Evolutionary conservation across 2,888 invertebrate species (phyloP).

Genomic region (Theretra japonica): DNA sequence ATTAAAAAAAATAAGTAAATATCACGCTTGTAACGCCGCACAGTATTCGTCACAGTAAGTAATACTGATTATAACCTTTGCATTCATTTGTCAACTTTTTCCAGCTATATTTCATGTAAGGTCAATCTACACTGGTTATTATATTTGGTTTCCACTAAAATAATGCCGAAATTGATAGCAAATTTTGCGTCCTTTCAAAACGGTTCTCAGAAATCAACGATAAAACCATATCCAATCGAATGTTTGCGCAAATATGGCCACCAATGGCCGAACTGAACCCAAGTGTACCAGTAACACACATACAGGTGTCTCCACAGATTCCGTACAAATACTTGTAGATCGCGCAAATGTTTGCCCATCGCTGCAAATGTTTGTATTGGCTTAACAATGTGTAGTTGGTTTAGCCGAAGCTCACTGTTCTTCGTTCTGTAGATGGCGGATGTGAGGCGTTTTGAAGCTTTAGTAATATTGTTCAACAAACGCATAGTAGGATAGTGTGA

Average conservation of each 20-base stretch:
- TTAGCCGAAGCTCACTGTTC: background rate
- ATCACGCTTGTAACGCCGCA: too few relatives aligned
- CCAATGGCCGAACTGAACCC: background rate
- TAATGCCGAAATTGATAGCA: background rate
- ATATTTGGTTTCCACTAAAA: too few relatives aligned
- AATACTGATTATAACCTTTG: too few relatives aligned
- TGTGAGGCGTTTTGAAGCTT: background rate
- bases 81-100: too few relatives aligned
- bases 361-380: conserved; percentile 1
- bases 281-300: conserved; percentile 7
- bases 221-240: background rate
- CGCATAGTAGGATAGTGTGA: background rate
- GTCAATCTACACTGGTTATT: too few relatives aligned
- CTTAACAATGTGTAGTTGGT: background rate
- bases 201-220: background rate
- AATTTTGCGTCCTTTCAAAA: background rate
- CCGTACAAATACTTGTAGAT: conserved; percentile 13
- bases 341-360: conserved; percentile 9
- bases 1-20: too few relatives aligned
- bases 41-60: too few relatives aligned
- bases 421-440: background rate
- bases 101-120: too few relatives aligned
- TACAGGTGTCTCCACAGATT: conserved; percentile 15
- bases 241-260: background rate
- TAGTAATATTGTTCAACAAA: background rate